Conservation (phyloP, 2,888 invertebrate species). For the Lacanobia wlatinum region DNA sequence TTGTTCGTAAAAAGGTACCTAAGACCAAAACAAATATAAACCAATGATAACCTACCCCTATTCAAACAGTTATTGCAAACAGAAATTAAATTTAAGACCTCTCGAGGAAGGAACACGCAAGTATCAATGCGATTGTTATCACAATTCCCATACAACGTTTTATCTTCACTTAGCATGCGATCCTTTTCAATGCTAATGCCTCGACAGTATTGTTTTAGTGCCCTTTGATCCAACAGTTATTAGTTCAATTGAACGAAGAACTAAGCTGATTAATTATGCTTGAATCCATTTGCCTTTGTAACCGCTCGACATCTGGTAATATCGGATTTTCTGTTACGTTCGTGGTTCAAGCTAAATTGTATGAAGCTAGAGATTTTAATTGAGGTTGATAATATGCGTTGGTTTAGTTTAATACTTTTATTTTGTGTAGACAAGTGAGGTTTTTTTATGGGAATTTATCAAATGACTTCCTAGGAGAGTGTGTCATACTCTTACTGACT, state of each 20-base stretch:
- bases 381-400: neutral
- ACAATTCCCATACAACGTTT: constrained; percentile 42
- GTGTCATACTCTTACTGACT: too few species aligned
- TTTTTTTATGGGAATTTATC: too few species aligned
- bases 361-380: neutral
- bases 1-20: too few species aligned
- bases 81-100: constrained; percentile 61
- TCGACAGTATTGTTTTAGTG: constrained; percentile 32
- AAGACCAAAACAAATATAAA: constrained; percentile 37
- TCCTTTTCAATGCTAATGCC: constrained; percentile 51
- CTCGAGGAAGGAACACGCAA: constrained; percentile 58
- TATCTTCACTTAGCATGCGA: constrained; percentile 61
- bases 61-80: constrained; percentile 46
- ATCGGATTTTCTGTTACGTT: constrained; percentile 2
- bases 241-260: constrained; percentile 28
- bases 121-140: constrained; percentile 51
- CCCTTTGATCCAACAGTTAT: constrained; percentile 27
- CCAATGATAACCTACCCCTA: constrained; percentile 38
- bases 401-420: neutral
- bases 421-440: neutral
- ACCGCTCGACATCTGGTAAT: neutral
- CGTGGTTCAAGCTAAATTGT: neutral
- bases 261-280: constrained; percentile 17
- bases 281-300: constrained; percentile 23
- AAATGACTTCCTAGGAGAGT: too few species aligned